Base-by-base conservation (phyloP, 2,797 vertebrate species). In the Cercopithecus hamlyni region DNA sequence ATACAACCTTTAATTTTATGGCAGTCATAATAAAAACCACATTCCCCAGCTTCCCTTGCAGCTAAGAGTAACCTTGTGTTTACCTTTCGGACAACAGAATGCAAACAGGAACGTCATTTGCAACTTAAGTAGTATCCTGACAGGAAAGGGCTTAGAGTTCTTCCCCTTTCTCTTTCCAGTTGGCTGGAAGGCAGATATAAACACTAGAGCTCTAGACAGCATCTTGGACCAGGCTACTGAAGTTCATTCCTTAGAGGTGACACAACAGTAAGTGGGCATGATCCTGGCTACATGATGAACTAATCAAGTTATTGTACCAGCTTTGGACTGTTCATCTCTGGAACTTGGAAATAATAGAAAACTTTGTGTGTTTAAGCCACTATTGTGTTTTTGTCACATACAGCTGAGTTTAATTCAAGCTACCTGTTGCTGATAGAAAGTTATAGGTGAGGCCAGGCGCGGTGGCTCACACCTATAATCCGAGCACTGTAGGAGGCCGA, bases 391-490 rank as follows among this genome's bases (percentile, higher is more conserved):
- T 92, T 93, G 52, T 94, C 20, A 30, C 22, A 22, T 30, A 36
- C 4, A 64, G 10, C 57, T 88, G 73, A 92, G 80, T 85, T 85
- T 90, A 88, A 88, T 96, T 97, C 41, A 88, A 85, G 48, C 15
- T 67, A 26, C 20, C 39, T 14, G 26, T 45, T 58, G n/a, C 36
- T 77, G 50, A 57, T 43, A 81, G 89, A 75, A 55, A 19, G 30
- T 41, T 82, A 86, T 39, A 73, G 33, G 27, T 88, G 36, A 93
- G 52, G 52, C 52, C 52, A 20, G 52, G 20, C 8, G 7, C 20
- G 2, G 52, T 55, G 52, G 52, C 20, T 55, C 52, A 55, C 7
- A 8, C 52, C 52, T 55, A 7, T 55, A 55, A 55, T 55, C 52
- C 52, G 7, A 55, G 52, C 52, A 55, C 52, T 22, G 22, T 55